Evolutionary conservation across 2,113 vertebrate species (phyloP).

Genomic region (Rynchops niger): DNA sequence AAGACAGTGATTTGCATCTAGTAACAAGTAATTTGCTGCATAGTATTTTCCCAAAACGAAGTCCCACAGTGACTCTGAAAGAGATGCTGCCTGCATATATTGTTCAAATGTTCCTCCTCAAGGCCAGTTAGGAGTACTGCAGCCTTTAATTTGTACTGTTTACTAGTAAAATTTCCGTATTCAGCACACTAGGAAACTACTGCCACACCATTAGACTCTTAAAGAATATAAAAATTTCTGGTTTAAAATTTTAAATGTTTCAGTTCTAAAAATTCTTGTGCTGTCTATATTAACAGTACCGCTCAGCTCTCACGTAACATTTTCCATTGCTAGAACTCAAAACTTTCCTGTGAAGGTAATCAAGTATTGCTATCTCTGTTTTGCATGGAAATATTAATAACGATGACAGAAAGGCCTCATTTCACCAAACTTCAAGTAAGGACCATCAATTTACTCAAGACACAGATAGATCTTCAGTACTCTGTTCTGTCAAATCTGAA

Average conservation of each 20-base stretch:
- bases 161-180: neutral
- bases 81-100: neutral
- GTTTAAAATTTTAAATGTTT: neutral
- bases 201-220: neutral
- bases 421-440: neutral
- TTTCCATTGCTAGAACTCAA: neutral
- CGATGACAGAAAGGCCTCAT: neutral
- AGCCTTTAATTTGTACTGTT: neutral
- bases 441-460: neutral
- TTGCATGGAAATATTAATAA: neutral
- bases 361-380: neutral
- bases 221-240: neutral
- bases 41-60: neutral
- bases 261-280: neutral
- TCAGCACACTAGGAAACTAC: neutral
- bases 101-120: slow-evolving; percentile 39
- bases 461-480: neutral
- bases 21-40: neutral
- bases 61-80: neutral
- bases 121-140: slow-evolving; percentile 42
- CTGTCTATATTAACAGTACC: neutral
- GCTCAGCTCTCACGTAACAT: fast-evolving
- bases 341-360: neutral
- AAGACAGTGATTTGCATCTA: neutral
- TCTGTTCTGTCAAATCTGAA: neutral